Conservation (phyloP, 1,140 invertebrate genomes). For the Caerostris extrusa region DNA sequence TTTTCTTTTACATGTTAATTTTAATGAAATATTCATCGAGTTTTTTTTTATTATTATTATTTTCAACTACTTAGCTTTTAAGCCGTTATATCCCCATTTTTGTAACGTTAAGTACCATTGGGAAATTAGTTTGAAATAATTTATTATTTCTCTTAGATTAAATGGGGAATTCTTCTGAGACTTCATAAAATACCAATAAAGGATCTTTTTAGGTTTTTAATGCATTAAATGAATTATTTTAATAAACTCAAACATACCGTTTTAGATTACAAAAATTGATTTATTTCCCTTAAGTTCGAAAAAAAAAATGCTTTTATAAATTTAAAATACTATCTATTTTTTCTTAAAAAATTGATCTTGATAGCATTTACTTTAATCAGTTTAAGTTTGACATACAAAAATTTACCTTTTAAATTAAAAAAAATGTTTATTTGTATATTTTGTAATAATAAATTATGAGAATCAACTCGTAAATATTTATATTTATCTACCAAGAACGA, state of each 20-base stretch:
- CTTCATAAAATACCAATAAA: not conserved
- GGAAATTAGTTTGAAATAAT: conserved; percentile 24
- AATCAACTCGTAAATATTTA: no score
- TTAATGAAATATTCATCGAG: not conserved
- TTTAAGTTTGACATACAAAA: no score
- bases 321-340: no score
- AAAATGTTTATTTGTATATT: no score
- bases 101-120: not conserved
- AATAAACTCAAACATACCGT: not conserved
- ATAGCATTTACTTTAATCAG: no score
- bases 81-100: not conserved
- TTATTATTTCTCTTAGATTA: conserved; percentile 9
- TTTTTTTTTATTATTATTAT: not conserved
- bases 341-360: no score
- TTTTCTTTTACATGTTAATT: not conserved
- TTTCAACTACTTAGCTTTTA: not conserved
- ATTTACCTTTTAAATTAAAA: no score
- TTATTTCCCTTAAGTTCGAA: not conserved
- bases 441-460: no score
- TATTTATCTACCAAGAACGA: no score
- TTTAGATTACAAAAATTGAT: conserved; percentile 5
- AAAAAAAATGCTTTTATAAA: not conserved
- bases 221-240: not conserved
- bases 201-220: not conserved
- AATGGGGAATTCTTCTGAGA: not conserved